Evolutionary conservation across 2,888 invertebrate genomes (phyloP).

Genomic region (Pyrgus malvae): DNA sequence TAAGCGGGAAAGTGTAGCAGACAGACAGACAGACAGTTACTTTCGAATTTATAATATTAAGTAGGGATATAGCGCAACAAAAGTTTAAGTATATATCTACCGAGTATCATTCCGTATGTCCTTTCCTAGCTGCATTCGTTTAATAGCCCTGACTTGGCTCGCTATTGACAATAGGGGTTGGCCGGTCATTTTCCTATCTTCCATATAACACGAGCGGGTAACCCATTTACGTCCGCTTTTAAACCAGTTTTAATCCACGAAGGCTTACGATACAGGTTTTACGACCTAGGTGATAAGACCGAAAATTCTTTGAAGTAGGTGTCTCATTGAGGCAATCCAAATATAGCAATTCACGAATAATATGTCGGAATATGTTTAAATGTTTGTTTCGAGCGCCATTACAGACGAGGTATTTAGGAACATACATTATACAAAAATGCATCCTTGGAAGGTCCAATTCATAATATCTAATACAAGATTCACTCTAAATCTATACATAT

Average conservation of each 20-base stretch:
- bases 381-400: constrained; percentile 14
- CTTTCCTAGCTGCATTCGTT: constrained; percentile 31
- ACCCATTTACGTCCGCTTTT: constrained; percentile 19
- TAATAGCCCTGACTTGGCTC: constrained; percentile 35
- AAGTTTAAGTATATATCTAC: neutral
- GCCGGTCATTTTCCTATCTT: constrained; percentile 31
- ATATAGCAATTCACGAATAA: constrained; percentile 6
- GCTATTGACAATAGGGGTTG: constrained; percentile 34
- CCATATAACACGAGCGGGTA: constrained; percentile 24
- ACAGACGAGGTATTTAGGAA: neutral
- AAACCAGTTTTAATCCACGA: constrained; percentile 13
- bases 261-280: neutral
- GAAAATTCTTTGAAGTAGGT: neutral
- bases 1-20: too few relatives aligned
- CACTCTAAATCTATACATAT: too few relatives aligned
- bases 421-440: neutral
- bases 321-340: neutral
- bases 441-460: too few relatives aligned
- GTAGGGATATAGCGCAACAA: neutral
- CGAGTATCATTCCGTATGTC: constrained; percentile 1
- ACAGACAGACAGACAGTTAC: too few relatives aligned
- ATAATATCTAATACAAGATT: too few relatives aligned
- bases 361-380: constrained; percentile 16
- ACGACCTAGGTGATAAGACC: neutral
- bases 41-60: neutral